phyloP scores from a whole-genome alignment of 2,113 vertebrate species.

The Prionailurus bengalensis region DNA sequence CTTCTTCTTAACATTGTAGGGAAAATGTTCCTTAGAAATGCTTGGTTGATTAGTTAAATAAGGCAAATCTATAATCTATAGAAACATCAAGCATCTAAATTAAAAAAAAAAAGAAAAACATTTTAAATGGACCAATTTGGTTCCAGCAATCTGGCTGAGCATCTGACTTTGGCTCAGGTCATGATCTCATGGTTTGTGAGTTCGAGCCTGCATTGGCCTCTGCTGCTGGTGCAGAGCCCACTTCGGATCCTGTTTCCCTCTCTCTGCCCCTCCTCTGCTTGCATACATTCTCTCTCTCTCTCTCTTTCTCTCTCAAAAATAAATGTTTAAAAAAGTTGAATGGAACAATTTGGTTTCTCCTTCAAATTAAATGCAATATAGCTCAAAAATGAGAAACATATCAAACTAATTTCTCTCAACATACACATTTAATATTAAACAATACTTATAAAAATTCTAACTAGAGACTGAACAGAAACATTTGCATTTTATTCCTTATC shows the following conservation, averaged over 20 bases:
- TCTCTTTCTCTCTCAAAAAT: no score
- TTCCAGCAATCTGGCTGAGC: no score
- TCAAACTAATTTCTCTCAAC: background rate
- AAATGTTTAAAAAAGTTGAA: no score
- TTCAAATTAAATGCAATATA: background rate
- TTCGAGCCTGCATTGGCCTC: no score
- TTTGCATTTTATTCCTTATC: slow-evolving; percentile 58
- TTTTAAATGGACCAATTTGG: no score
- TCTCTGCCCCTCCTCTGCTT: no score
- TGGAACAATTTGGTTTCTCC: background rate
- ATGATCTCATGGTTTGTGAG: no score
- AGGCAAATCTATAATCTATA: background rate
- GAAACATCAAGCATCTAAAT: slow-evolving; percentile 19
- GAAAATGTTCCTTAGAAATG: background rate
- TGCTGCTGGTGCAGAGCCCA: no score
- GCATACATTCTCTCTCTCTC: no score
- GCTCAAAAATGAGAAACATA: background rate
- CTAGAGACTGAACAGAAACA: background rate
- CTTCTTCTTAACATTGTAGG: background rate
- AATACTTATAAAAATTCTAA: slow-evolving; percentile 54
- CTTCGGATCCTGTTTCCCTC: no score
- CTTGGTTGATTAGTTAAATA: background rate
- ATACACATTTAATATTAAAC: slow-evolving; percentile 13
- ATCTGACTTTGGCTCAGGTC: no score
- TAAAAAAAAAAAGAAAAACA: background rate